phyloP scores from a whole-genome alignment of 2,888 invertebrate genomes.

The Pemphredon lugubris region DNA sequence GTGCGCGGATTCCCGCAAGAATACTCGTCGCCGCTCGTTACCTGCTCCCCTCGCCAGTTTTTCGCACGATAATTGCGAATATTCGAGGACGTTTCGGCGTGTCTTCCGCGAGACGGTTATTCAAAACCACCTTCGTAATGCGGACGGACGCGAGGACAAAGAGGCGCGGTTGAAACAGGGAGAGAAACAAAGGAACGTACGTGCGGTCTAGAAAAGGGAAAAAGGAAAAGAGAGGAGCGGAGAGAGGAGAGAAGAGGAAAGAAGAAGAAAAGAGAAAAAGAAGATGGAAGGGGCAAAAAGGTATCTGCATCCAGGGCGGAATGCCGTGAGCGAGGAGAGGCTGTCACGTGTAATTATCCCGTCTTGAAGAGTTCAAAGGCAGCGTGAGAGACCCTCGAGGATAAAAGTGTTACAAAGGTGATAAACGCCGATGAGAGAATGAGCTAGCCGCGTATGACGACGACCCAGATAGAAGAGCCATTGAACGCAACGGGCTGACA shows the following conservation, averaged over 20 bases:
- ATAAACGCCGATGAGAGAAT: conserved; percentile 61
- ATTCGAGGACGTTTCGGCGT: no score
- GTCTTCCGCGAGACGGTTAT: conserved; percentile 10
- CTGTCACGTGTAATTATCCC: conserved; percentile 65
- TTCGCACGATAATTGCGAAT: no score
- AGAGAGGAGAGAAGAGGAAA: conserved; percentile 17
- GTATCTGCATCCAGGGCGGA: conserved; percentile 26
- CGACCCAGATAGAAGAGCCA: conserved; percentile 53
- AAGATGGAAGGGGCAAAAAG: conserved; percentile 24
- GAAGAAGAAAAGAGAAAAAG: conserved; percentile 2
- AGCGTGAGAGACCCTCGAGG: conserved; percentile 55
- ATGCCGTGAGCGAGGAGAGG: conserved; percentile 16
- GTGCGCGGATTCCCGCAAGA: no score
- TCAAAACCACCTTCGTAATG: conserved; percentile 12
- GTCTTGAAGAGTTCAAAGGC: conserved; percentile 68
- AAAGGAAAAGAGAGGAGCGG: not conserved
- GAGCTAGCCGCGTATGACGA: conserved; percentile 25
- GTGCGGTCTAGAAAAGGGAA: conserved; percentile 16
- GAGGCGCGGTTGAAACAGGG: conserved; percentile 3
- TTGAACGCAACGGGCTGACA: no score
- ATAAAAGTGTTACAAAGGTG: conserved; percentile 63
- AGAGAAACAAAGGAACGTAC: conserved; percentile 13
- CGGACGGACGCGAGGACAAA: conserved; percentile 19
- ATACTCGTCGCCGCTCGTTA: no score
- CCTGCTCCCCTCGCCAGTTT: no score